A percentile compares a stretch with the other conserved stretches of the same genome.
phyloP scores from a whole-genome alignment of 2,113 vertebrate genomes.

The Phylloscopus trochilus region DNA sequence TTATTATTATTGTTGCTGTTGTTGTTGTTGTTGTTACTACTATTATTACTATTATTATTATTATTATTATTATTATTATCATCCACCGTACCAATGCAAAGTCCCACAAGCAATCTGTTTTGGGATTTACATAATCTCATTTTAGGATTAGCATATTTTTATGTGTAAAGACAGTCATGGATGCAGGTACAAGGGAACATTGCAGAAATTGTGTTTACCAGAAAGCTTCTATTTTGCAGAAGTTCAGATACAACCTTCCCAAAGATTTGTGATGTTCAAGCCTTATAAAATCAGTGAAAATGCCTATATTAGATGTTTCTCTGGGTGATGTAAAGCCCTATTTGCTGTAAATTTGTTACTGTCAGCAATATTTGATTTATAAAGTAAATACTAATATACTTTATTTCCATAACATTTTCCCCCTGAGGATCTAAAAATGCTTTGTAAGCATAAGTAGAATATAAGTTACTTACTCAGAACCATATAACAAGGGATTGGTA shows the following conservation, averaged over 20 bases:
- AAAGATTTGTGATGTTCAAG: constrained; percentile 13
- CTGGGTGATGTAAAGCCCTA: not conserved
- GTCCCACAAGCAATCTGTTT: not conserved
- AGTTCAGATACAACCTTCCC: not conserved
- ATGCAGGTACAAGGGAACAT: not conserved
- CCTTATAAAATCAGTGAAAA: not conserved
- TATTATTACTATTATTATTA: not conserved
- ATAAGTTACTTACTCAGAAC: not conserved
- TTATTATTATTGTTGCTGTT: not conserved
- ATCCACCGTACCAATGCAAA: not conserved
- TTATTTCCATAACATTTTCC: not conserved
- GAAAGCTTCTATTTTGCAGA: not conserved
- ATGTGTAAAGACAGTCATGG: not conserved
- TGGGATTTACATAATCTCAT: not conserved
- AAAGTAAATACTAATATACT: not conserved
- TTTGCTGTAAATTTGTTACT: not conserved
- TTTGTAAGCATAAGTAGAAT: not conserved
- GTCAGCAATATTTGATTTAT: not conserved
- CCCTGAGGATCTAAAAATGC: not conserved
- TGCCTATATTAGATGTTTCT: not conserved
- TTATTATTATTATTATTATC: not conserved
- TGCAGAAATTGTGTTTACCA: not conserved
- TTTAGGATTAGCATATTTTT: not conserved
- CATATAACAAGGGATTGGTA: not conserved
- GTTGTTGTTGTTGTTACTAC: too few species aligned